Percentiles rank a stretch among this genome's conserved stretches.
These are phyloP conservation scores for Hormaphis cornu DNA, from an alignment of 1,140 invertebrate genomes.

Conservation along the genomic window DNA sequence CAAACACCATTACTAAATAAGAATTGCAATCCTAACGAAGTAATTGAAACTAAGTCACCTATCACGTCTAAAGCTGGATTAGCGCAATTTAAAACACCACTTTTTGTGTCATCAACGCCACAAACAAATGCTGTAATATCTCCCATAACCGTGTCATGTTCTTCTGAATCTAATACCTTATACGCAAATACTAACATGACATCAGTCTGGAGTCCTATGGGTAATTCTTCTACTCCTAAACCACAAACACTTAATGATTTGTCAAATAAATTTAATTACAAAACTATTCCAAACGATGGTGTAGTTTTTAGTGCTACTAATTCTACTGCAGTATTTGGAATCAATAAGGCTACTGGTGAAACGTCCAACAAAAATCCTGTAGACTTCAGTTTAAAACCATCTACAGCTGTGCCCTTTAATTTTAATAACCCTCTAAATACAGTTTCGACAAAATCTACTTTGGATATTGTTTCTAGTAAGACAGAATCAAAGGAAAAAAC, in stretches of 20 bases:
- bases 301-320: background rate
- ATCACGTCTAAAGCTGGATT: background rate
- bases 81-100: background rate
- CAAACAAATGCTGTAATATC: background rate
- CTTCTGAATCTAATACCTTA: background rate
- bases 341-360: background rate
- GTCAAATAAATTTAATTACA: slow-evolving; percentile 3
- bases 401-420: background rate
- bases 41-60: background rate
- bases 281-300: background rate
- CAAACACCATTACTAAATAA: background rate
- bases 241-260: background rate
- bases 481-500: background rate
- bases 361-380: background rate
- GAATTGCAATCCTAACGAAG: background rate
- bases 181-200: background rate
- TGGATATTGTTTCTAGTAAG: slow-evolving; percentile 1
- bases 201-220: background rate
- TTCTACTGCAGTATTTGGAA: background rate
- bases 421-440: background rate
- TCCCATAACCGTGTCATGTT: background rate
- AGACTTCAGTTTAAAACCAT: slow-evolving; percentile 2
- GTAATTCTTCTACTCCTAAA: background rate
- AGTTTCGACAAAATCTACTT: background rate
- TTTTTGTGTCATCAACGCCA: background rate